Evolutionary conservation across 2,888 invertebrate genomes (phyloP).

Genomic region (Drosophila mettleri): DNA sequence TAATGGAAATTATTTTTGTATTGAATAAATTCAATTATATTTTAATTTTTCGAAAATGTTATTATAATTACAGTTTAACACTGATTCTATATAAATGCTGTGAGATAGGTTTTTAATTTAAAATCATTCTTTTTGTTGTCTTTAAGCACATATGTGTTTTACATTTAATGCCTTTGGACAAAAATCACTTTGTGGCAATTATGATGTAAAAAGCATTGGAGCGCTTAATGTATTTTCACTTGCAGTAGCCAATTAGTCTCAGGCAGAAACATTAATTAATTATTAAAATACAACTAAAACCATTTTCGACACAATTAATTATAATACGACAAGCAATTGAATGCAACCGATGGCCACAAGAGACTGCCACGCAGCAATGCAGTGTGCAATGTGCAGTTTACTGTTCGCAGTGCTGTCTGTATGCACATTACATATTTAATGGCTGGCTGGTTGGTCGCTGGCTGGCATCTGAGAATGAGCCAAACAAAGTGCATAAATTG

Average conservation of each 20-base stretch:
- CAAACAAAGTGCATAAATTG: conserved; percentile 43
- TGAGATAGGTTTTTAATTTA: neutral
- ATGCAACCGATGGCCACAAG: conserved; percentile 42
- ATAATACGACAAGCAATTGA: conserved; percentile 43
- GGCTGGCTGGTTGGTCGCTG: conserved; percentile 13
- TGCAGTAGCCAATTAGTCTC: conserved; percentile 13
- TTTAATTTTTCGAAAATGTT: too few species aligned
- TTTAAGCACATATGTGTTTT: neutral
- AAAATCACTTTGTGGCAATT: conserved; percentile 12
- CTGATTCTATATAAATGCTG: neutral
- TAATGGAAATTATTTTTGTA: too few species aligned
- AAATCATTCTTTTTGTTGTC: neutral
- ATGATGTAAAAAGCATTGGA: neutral
- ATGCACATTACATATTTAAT: conserved; percentile 30
- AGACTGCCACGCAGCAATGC: conserved; percentile 15
- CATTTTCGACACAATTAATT: conserved; percentile 48
- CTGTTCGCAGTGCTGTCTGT: conserved; percentile 4
- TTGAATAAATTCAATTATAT: too few species aligned
- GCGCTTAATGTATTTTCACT: conserved; percentile 22
- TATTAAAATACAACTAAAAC: conserved; percentile 40
- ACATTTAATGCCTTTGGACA: neutral
- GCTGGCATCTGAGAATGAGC: conserved; percentile 2
- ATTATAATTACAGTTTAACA: too few species aligned
- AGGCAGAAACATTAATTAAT: conserved; percentile 29
- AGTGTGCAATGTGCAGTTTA: neutral